phyloP scores from a whole-genome alignment of 2,797 vertebrate genomes.

The Sarcophilus harrisii region DNA sequence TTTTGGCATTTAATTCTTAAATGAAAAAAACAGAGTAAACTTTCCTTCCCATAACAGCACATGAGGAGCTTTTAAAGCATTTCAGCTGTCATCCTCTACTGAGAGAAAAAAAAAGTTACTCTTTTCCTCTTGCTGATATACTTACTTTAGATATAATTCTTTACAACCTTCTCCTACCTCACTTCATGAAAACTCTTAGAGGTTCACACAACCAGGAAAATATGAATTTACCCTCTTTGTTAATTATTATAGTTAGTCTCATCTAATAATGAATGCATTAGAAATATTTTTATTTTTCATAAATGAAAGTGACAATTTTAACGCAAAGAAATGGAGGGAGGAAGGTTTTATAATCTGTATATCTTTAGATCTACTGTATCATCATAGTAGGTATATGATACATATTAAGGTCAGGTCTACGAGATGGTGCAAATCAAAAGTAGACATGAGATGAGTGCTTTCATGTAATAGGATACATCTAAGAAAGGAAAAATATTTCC shows the following conservation, averaged over 20 bases:
- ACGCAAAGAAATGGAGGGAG: neutral
- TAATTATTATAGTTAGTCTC: neutral
- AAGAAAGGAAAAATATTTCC: neutral
- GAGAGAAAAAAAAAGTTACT: slow-evolving; percentile 20
- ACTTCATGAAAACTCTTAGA: slow-evolving; percentile 4
- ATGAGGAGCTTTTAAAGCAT: neutral
- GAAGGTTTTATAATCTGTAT: fast-evolving
- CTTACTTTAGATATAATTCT: neutral
- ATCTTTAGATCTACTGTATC: fast-evolving
- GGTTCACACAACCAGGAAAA: neutral
- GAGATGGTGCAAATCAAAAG: neutral
- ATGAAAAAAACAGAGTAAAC: neutral
- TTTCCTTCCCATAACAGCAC: neutral
- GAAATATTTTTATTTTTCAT: neutral
- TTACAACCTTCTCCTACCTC: neutral
- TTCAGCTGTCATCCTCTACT: slow-evolving; percentile 12
- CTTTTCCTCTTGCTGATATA: neutral
- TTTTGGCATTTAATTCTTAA: slow-evolving; percentile 4
- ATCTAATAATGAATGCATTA: slow-evolving; percentile 20
- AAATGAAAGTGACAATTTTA: neutral
- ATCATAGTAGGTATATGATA: neutral
- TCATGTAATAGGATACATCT: neutral
- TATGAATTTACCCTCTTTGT: neutral
- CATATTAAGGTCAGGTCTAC: neutral
- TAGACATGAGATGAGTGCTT: neutral